Base-by-base conservation (phyloP, 2,888 invertebrate genomes). In the Euplagia quadripunctaria region DNA sequence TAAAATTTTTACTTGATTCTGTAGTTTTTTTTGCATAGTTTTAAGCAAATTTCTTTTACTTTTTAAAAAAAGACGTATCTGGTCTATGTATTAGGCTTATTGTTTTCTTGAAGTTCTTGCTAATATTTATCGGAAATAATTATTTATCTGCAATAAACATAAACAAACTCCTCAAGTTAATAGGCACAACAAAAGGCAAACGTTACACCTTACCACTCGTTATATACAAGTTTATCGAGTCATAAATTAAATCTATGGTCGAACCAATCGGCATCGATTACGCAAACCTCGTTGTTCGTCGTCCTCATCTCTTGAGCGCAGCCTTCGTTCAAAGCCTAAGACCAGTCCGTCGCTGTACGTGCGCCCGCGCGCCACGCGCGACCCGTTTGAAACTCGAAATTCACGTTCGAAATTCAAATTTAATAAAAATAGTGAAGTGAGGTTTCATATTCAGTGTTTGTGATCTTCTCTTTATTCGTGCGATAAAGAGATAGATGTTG, bases 401-500 rank as follows among this genome's bases (percentile, higher is more conserved):
- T 76, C 85, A 64, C 72, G 79, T 76, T 79, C 75, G 78, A 72
- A 72, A 79, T 76, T 79, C 69, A 78, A 85, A 79, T 75, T 79
- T 73, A 68, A 73, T 83, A 81, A 75, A 81, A 78, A 74, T 72
- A 79, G 91, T 93, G 91, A 82, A 86, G 91, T 91, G 91, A 88
- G 83, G 79, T 79, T 79, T 73, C 58, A 70, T 64, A 58, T 46
- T 72, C 31, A 82, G 85, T 89, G 88, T 79, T 81, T 78, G 80
- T 88, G 88, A 92, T 94, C 95, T 89, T 84, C 94, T 91, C 94
- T 94, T 92, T 95, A 95, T 95, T 89, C 82, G 78, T 70, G 80
- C 85, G 88, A 93, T 95, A 95, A 86, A 95, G 94, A 86, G 92
- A 88, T 87, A 85, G 92, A 93, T 93, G 83, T 58, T 72, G 64